A percentile compares a stretch with the other conserved stretches of the same genome.
These are phyloP conservation scores for Heliconius eleuchia DNA, from an alignment of 1,140 invertebrate species.

Conservation along the genomic window DNA sequence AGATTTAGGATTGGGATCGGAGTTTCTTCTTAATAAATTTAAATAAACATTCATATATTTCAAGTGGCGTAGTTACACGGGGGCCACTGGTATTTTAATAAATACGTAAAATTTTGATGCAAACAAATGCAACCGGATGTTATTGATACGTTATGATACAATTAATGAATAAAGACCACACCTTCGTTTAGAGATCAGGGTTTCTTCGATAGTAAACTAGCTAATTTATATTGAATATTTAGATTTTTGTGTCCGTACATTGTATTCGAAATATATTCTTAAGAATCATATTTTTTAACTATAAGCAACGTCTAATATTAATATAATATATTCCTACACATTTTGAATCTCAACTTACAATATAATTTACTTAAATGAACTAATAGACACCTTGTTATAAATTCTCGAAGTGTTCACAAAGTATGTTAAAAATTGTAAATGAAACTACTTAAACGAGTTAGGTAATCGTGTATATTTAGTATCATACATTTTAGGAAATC, in stretches of 20 bases:
- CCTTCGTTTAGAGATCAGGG: not conserved
- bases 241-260: not conserved
- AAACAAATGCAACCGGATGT: not conserved
- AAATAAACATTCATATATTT: too few species aligned
- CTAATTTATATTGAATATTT: not conserved
- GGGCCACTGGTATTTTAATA: too few species aligned
- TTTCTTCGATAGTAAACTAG: not conserved
- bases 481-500: too few species aligned
- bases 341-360: not conserved
- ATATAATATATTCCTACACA: too few species aligned
- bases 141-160: not conserved
- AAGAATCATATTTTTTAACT: not conserved
- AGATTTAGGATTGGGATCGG: too few species aligned
- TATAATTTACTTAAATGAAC: too few species aligned
- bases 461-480: too few species aligned
- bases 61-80: too few species aligned
- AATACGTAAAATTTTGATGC: not conserved
- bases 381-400: not conserved
- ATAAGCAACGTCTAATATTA: not conserved
- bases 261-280: not conserved
- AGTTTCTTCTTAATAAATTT: too few species aligned
- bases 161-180: not conserved
- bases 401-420: not conserved
- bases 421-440: not conserved
- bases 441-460: too few species aligned